Evolutionary conservation across 2,113 vertebrate genomes (phyloP).

Genomic region (Dendropsophus ebraccatus): DNA sequence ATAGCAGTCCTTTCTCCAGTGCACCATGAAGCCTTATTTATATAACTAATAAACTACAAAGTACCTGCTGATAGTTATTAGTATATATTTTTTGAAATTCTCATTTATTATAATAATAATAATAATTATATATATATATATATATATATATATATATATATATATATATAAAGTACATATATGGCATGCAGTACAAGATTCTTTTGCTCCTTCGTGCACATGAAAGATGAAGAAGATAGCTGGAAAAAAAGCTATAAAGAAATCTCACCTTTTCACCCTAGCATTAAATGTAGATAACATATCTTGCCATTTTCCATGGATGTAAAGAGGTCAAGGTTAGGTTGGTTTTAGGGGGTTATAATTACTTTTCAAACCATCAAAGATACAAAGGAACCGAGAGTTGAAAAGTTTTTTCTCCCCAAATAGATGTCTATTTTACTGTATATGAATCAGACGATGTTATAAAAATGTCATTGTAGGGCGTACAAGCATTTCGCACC

Average conservation of each 20-base stretch:
- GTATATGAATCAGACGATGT: background rate
- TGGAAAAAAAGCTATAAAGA: background rate
- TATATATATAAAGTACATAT: no score
- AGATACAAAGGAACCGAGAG: background rate
- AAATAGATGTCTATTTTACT: background rate
- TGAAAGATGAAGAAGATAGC: constrained; percentile 14
- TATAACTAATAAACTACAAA: no score
- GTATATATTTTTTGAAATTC: no score
- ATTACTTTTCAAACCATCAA: background rate
- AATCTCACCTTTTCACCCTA: background rate
- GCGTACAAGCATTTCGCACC: no score
- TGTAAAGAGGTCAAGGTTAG: constrained; percentile 11
- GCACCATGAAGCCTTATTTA: no score
- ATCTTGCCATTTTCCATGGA: background rate
- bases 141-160: no score
- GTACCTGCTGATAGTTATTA: no score
- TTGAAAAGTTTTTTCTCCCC: background rate
- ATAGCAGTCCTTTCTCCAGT: no score
- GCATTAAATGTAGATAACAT: constrained; percentile 6
- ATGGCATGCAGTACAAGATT: background rate
- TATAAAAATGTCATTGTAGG: background rate
- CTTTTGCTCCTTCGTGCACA: background rate
- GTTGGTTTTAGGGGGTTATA: constrained; percentile 5
- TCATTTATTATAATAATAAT: no score
- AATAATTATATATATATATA: no score